phyloP scores from a whole-genome alignment of 2,888 invertebrate genomes.

The Scaptomyza cyrtandrae region DNA sequence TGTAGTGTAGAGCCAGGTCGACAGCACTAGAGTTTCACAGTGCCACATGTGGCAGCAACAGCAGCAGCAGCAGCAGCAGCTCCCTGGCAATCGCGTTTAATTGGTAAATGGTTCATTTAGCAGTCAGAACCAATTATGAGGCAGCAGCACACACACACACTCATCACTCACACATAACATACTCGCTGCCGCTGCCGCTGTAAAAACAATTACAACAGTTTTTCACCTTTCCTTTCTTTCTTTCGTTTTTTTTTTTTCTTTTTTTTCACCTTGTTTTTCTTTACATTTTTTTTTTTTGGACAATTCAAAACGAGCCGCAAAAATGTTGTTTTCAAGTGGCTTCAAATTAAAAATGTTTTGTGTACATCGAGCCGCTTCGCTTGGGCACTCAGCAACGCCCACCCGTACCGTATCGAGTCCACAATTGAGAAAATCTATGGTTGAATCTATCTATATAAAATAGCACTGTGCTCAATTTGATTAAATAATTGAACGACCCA shows the following conservation, averaged over 20 bases:
- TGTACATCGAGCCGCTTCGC: slow-evolving; percentile 4
- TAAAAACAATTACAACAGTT: slow-evolving; percentile 73
- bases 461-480: slow-evolving; percentile 8
- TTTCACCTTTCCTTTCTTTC: slow-evolving; percentile 42
- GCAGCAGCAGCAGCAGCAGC: slow-evolving; percentile 23
- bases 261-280: slow-evolving; percentile 15
- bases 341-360: slow-evolving; percentile 44
- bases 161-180: slow-evolving; percentile 26
- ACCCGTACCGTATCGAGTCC: slow-evolving; percentile 2
- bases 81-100: slow-evolving; percentile 78
- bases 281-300: slow-evolving; percentile 20
- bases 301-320: slow-evolving; percentile 41
- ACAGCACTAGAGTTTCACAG: slow-evolving; percentile 10
- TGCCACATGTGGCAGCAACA: slow-evolving; percentile 45
- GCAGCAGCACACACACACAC: slow-evolving; percentile 28
- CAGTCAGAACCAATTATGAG: slow-evolving; percentile 76
- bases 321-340: slow-evolving; percentile 52
- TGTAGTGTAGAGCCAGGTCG: slow-evolving; percentile 9
- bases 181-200: slow-evolving; percentile 48
- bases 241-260: slow-evolving; percentile 17
- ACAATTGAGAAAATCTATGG: not conserved
- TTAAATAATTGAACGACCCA: slow-evolving; percentile 15
- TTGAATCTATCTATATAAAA: not conserved
- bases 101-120: slow-evolving; percentile 83
- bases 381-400: slow-evolving; percentile 36